Evolutionary conservation across 1,140 invertebrate genomes (phyloP).

Genomic region (Ceratina australensis): DNA sequence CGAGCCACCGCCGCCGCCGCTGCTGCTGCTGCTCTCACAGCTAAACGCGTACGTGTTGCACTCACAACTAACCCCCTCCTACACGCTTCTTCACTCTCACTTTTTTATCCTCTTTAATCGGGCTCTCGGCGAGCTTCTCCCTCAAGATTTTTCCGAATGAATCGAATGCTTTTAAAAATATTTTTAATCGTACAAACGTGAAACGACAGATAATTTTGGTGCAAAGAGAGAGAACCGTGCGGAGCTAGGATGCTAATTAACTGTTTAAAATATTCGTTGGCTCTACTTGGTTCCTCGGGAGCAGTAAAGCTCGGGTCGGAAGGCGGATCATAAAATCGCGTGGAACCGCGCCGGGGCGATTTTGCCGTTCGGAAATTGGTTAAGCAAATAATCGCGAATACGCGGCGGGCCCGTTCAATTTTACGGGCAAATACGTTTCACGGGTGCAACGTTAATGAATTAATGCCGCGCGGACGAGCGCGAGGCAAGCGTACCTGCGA

Average conservation of each 20-base stretch:
- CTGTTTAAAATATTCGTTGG: no score
- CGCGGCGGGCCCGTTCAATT: conserved; percentile 63
- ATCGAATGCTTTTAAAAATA: no score
- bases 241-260: no score
- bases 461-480: conserved; percentile 62
- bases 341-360: conserved; percentile 44
- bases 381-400: conserved; percentile 70
- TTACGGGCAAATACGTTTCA: conserved; percentile 70
- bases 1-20: conserved; percentile 4
- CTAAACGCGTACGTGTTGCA: not conserved
- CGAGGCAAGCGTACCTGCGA: conserved; percentile 37
- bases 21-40: not conserved
- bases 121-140: not conserved
- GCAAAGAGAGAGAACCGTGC: no score
- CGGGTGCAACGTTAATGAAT: conserved; percentile 66
- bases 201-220: no score
- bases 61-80: not conserved
- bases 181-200: no score
- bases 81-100: not conserved
- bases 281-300: no score
- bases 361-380: conserved; percentile 67
- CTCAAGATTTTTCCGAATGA: not conserved
- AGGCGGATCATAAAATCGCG: conserved; percentile 52
- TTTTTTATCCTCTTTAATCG: not conserved
- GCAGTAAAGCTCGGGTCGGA: not conserved